Evolutionary conservation across 2,113 vertebrate species (phyloP).

Genomic region (Pelvicachromis taeniatus): DNA sequence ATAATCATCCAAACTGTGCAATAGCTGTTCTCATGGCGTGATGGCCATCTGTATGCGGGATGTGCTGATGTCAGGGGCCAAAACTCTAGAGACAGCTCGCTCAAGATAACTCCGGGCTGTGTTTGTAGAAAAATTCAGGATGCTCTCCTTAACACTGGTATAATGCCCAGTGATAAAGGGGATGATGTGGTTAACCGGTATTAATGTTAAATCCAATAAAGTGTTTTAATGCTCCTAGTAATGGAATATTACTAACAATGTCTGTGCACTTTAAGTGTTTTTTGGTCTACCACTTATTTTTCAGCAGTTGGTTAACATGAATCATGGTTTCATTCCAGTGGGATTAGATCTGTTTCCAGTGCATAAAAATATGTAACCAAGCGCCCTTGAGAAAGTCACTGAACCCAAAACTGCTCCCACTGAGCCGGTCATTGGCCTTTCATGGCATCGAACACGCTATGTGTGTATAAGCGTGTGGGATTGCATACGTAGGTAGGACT

Average conservation of each 20-base stretch:
- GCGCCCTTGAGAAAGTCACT: not conserved
- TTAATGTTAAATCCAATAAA: not conserved
- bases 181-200: not conserved
- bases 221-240: not conserved
- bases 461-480: not conserved
- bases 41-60: not conserved
- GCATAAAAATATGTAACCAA: not conserved
- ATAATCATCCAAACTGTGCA: slow-evolving; percentile 1
- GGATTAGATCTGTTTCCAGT: not conserved
- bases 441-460: not conserved
- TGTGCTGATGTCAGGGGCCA: not conserved
- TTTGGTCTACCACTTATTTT: not conserved
- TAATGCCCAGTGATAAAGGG: not conserved
- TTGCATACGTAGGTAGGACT: not conserved
- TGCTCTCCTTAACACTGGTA: not conserved
- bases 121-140: not conserved
- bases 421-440: not conserved
- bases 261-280: not conserved
- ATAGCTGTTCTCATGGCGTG: not conserved
- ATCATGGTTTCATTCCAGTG: not conserved
- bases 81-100: not conserved
- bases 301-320: not conserved
- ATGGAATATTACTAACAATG: not conserved
- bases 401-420: not conserved
- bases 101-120: not conserved